Evolutionary conservation across 2,888 invertebrate species (phyloP), one percentile per base, ranked within the genome.

Genomic region (Caenorhabditis sp.): DNA sequence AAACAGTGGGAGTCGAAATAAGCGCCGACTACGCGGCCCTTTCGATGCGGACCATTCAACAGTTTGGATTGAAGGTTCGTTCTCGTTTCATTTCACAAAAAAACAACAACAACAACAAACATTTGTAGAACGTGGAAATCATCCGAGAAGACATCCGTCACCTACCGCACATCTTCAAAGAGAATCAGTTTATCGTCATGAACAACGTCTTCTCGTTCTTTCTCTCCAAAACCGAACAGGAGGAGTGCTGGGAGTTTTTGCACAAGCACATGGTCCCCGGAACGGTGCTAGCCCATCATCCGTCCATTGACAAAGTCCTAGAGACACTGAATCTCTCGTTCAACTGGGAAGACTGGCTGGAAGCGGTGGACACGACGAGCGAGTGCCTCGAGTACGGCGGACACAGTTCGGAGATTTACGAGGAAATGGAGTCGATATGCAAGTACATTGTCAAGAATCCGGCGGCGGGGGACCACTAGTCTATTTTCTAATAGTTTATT

Each of bases 131-230:
- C 43, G 17, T 82, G 15, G 58, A 68, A 26, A 63, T 84, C 30
- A 83, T 93, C 3, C 90, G 92, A 86, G 91, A 92, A 24, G 92
- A 93, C 89, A 90, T 93, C 35, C 90, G 92, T 80, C 90, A 92
- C 11, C 90, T 91, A 72, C 89, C 90, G 74, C 92, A 92, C 72
- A 86, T 92, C 32, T 88, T 93, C 17, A 84, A 90, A 66, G 88
- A 89, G 66, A 92, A 93, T 13, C 92, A 93, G 89, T 90, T 92
- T 0, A 90, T 93, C 58, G 89, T 93, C 26, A 89, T 93, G 63
- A 92, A 93, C 82, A 93, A 93, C 90, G 92, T 93, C 2, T 92
- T 93, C 86, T 93, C 93, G 85, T 93, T 93, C 88, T 93, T 93
- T 90, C 90, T 92, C 71, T 89, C 92, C 43, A 87, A 89, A 62